Evolutionary conservation across 2,888 invertebrate genomes (phyloP).

Genomic region (Andricus curvator): DNA sequence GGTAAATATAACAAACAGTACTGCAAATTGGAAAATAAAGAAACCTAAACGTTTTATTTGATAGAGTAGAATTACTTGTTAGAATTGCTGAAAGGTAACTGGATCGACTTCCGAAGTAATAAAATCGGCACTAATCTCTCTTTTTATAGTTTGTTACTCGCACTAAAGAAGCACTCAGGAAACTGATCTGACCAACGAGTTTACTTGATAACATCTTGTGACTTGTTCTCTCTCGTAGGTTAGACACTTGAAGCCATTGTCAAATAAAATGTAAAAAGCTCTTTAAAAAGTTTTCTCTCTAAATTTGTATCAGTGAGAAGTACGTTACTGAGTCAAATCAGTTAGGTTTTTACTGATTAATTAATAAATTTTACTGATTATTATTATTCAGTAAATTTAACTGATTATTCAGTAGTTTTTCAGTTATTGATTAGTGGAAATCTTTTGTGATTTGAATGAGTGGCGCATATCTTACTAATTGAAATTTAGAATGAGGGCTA

Average conservation of each 20-base stretch:
- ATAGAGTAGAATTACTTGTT: background rate
- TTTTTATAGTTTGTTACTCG: conserved; percentile 10
- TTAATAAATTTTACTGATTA: too few species aligned
- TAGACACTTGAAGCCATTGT: background rate
- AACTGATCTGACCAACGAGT: background rate
- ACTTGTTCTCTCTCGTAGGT: background rate
- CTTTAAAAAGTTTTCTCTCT: background rate
- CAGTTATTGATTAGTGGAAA: too few species aligned
- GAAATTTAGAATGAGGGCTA: background rate
- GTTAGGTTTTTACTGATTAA: too few species aligned
- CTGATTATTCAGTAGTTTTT: too few species aligned
- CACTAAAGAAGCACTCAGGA: background rate
- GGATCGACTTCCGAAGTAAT: background rate
- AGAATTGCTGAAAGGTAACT: conserved; percentile 3
- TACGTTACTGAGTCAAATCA: too few species aligned
- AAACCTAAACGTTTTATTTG: background rate
- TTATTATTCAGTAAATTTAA: too few species aligned
- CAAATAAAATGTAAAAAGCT: background rate
- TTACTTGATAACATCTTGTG: background rate
- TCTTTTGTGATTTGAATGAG: too few species aligned
- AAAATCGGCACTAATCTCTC: conserved; percentile 9
- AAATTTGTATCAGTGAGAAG: too few species aligned
- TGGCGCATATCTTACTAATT: too few species aligned
- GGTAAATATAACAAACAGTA: background rate
- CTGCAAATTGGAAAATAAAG: background rate